These are phyloP conservation scores for Ramazzottius varieornatus DNA, from an alignment of 2,888 invertebrate species.

Conservation along the genomic window DNA sequence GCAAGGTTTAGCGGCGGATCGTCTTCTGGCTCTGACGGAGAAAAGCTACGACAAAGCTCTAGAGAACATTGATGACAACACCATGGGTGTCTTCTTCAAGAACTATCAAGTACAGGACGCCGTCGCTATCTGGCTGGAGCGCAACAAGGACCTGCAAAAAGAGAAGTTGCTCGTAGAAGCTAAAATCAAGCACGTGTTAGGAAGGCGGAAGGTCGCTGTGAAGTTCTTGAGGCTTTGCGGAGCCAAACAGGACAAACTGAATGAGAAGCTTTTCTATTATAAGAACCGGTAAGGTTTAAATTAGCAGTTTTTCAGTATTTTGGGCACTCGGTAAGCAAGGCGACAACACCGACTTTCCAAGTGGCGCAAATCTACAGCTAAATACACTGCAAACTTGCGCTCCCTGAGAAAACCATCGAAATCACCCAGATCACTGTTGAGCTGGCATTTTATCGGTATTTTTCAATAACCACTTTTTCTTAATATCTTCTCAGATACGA, in stretches of 20 bases:
- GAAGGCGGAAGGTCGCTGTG: neutral
- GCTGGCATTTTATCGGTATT: too few species aligned
- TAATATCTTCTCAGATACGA: too few species aligned
- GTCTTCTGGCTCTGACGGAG: neutral
- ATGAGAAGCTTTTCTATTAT: neutral
- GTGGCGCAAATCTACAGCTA: too few species aligned
- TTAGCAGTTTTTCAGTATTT: too few species aligned
- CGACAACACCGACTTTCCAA: too few species aligned
- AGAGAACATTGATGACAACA: neutral
- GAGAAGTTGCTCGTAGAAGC: neutral
- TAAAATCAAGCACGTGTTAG: neutral
- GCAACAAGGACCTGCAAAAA: neutral
- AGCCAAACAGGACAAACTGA: neutral
- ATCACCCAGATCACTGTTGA: too few species aligned
- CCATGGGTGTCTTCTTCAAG: neutral
- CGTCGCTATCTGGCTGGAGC: neutral
- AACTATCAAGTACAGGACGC: neutral
- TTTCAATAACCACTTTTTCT: too few species aligned
- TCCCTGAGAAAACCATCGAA: too few species aligned
- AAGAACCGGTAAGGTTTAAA: too few species aligned
- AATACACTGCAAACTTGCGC: too few species aligned
- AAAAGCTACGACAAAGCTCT: neutral
- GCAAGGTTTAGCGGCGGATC: neutral
- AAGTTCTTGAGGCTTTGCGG: neutral
- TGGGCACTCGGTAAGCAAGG: too few species aligned